Percentiles rank a stretch among this genome's conserved stretches.
Conservation (phyloP, 2,113 vertebrate species). For the Cygnus atratus region DNA sequence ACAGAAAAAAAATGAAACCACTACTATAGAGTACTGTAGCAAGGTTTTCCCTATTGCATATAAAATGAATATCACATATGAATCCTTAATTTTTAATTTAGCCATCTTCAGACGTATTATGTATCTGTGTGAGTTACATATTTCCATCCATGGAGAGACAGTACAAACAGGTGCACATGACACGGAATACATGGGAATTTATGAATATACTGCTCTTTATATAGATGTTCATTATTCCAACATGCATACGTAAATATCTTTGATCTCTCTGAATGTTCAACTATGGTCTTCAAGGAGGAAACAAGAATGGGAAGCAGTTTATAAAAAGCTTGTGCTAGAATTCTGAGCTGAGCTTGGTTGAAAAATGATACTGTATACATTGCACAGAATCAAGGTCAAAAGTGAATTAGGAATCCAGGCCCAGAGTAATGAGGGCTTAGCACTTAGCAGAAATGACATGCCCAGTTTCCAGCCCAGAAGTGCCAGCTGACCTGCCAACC, state of each 20-base stretch:
- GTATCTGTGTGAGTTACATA: neutral
- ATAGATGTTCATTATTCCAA: constrained; percentile 36
- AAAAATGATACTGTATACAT: constrained; percentile 57
- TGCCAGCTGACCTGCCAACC: constrained; percentile 69
- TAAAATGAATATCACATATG: neutral
- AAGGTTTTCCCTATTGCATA: neutral
- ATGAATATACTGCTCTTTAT: constrained; percentile 29
- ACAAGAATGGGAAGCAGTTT: constrained; percentile 57
- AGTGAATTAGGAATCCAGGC: constrained; percentile 54
- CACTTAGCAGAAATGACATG: constrained; percentile 61
- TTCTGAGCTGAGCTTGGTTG: constrained; percentile 5
- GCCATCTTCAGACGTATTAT: neutral
- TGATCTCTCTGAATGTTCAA: constrained; percentile 43
- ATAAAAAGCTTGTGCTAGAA: constrained; percentile 43
- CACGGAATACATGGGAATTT: constrained; percentile 31
- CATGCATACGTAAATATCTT: constrained; percentile 20
- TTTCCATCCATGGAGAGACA: neutral
- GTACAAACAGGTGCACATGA: constrained; percentile 41
- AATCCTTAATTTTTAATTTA: constrained; percentile 32
- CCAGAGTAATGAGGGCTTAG: constrained; percentile 62
- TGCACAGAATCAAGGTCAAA: constrained; percentile 60
- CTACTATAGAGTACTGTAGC: neutral
- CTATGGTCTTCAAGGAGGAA: constrained; percentile 35
- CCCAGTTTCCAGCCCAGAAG: constrained; percentile 55
- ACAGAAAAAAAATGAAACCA: neutral